Base-by-base conservation (phyloP, 2,113 vertebrate genomes). In the Zosterops borbonicus region DNA sequence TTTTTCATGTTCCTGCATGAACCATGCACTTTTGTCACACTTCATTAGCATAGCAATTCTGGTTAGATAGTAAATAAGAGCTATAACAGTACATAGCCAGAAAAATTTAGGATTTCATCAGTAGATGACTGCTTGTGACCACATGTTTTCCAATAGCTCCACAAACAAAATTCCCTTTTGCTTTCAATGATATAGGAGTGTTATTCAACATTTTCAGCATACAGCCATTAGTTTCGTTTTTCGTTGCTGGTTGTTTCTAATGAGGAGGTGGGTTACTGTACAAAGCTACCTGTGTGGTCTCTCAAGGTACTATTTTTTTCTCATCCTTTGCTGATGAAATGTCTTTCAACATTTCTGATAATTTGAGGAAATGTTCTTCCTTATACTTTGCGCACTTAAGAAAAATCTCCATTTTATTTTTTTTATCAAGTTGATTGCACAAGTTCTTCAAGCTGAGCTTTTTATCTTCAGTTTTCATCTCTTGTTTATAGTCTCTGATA, bases 311-410 rank as follows among this genome's bases (percentile, higher is more conserved):
- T 47, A 50, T n/a, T 92, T 88, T 88, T 91, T 80, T 33, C 27
- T 83, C 50, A 77, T 55, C 14, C 39, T 93, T 88, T 91, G 41
- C 42, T 86, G 75, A 76, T 83, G 78, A 94, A 94, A 82, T 83
- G 20, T 85, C 89, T 97, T 92, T 88, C 70, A 85, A 80, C 63
- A 80, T 95, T 93, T 83, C 87, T 70, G 27, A 67, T 86, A 88
- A 88, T 93, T 59, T 80, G 59, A 85, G 75, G 75, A 96, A 95
- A 88, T 82, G 35, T 53, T 94, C 70, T 95, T 91, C 82, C 58
- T 89, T 83, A 69, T 87, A 83, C 52, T 94, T 89, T 49, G 25
- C 35, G 58, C 41, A 65, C 44, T 85, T 58, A 92, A 65, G 53
- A 62, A 73, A 68, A 78, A 83, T 58, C 46, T 59, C 31, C 2